These are phyloP conservation scores for Mya arenaria DNA, from an alignment of 1,140 invertebrate genomes.

Conservation along the genomic window DNA sequence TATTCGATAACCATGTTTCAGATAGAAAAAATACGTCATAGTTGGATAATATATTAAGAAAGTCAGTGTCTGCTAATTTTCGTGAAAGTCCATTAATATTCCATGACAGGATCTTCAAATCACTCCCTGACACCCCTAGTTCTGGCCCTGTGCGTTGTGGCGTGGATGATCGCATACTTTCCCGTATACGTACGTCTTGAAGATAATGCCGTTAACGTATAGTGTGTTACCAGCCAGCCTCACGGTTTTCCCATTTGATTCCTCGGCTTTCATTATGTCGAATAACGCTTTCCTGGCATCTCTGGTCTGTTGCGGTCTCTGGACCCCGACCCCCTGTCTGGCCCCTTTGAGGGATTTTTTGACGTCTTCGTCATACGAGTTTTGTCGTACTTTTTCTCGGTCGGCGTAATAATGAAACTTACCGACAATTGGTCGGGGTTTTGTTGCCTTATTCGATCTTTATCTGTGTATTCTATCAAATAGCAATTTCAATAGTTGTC, in stretches of 20 bases:
- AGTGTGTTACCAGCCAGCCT: neutral
- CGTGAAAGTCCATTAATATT: constrained; percentile 1
- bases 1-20: no score
- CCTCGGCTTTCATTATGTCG: neutral
- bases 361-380: neutral
- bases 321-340: neutral
- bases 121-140: constrained; percentile 9
- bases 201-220: neutral
- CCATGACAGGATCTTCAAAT: neutral
- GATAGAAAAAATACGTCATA: no score
- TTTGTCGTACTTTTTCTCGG: constrained; percentile 1
- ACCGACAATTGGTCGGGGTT: constrained; percentile 3
- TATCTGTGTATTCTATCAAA: constrained; percentile 18
- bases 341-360: neutral
- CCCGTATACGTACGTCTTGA: neutral
- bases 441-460: neutral
- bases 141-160: no score
- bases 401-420: constrained; percentile 1
- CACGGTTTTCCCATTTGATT: neutral
- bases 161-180: neutral
- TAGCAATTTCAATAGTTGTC: no score
- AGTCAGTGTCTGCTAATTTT: no score
- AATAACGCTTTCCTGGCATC: neutral
- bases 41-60: no score
- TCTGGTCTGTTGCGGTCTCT: neutral